These are phyloP conservation scores for Ceryle rudis DNA, from an alignment of 2,797 vertebrate genomes.

Conservation along the genomic window DNA sequence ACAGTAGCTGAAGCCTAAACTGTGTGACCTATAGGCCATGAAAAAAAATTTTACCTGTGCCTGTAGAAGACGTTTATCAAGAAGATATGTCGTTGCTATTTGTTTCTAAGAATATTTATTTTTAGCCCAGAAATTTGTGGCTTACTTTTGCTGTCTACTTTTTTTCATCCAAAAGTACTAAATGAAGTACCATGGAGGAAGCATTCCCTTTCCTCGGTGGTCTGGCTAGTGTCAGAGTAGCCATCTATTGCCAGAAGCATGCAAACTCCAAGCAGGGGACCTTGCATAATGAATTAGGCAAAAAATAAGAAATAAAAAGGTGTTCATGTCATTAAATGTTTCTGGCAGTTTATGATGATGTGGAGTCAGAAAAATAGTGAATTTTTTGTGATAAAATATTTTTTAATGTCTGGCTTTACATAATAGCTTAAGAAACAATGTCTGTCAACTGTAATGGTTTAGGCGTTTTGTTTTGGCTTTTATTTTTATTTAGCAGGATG, in stretches of 20 bases:
- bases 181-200: neutral
- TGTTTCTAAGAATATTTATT: neutral
- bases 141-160: neutral
- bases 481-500: neutral
- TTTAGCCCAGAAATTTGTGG: neutral
- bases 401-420: neutral
- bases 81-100: neutral
- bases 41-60: neutral
- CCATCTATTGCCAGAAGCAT: neutral
- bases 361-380: neutral
- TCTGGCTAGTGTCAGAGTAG: neutral
- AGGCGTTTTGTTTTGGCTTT: neutral
- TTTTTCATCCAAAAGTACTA: neutral
- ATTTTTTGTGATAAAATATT: neutral
- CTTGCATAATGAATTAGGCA: neutral
- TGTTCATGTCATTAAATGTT: neutral
- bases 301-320: neutral
- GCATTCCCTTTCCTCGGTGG: rapidly evolving
- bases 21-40: neutral
- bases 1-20: neutral
- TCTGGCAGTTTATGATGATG: neutral
- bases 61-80: neutral
- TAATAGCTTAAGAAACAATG: neutral
- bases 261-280: neutral
- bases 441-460: neutral